Percentiles rank a stretch among this genome's conserved stretches.
phyloP scores from a whole-genome alignment of 2,113 vertebrate species.

The Dasyprocta punctata region DNA sequence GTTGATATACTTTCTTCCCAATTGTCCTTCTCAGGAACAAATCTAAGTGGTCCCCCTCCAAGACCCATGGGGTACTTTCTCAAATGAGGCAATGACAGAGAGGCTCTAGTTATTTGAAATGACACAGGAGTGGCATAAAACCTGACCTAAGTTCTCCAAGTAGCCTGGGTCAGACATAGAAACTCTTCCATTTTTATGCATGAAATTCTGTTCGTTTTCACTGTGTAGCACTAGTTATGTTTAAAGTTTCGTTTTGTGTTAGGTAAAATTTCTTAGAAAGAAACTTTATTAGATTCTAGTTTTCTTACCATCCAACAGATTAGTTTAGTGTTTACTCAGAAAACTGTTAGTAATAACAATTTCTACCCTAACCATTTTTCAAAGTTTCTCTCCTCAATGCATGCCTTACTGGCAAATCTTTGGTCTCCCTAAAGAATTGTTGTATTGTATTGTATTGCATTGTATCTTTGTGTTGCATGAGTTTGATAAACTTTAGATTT shows the following conservation, averaged over 20 bases:
- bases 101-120: neutral
- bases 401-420: neutral
- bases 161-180: neutral
- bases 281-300: neutral
- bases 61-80: neutral
- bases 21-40: neutral
- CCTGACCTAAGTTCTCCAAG: neutral
- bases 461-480: neutral
- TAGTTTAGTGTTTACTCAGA: neutral
- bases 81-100: neutral
- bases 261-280: neutral
- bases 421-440: neutral
- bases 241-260: neutral
- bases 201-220: neutral
- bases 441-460: neutral
- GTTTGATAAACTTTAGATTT: constrained; percentile 10
- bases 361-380: neutral
- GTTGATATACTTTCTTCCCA: constrained; percentile 3
- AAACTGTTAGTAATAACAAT: neutral
- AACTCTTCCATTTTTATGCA: neutral
- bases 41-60: neutral
- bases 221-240: neutral
- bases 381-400: neutral
- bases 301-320: neutral
- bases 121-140: neutral